A percentile compares a stretch with the other conserved stretches of the same genome.
These are phyloP conservation scores for Hydropsyche tenuis DNA, from an alignment of 1,140 invertebrate species.

Conservation along the genomic window DNA sequence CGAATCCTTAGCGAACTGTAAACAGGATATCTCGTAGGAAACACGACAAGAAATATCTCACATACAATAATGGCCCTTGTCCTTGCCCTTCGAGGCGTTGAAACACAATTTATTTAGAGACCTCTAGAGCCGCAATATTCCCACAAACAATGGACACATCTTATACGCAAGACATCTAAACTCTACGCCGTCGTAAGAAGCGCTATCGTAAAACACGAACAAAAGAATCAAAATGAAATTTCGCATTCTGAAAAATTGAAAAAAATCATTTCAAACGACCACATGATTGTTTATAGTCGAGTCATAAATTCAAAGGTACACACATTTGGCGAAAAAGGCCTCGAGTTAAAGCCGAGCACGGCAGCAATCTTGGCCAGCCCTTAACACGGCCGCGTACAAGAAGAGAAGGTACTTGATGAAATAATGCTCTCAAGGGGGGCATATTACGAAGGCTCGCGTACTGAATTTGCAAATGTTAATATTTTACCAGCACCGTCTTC, in stretches of 20 bases:
- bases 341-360: not conserved
- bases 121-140: not conserved
- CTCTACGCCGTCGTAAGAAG: no score
- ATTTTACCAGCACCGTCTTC: not conserved
- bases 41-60: conserved; percentile 20
- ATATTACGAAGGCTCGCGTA: conserved; percentile 18
- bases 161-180: no score
- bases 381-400: conserved; percentile 11
- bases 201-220: no score
- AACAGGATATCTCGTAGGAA: no score
- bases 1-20: no score
- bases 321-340: not conserved
- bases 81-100: conserved; percentile 33
- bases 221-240: no score
- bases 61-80: conserved; percentile 32
- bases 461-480: conserved; percentile 26
- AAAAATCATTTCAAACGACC: not conserved
- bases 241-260: no score
- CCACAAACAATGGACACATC: no score
- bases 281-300: conserved; percentile 15
- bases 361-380: conserved; percentile 8
- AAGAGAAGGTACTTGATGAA: conserved; percentile 25
- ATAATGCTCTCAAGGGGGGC: conserved; percentile 28
- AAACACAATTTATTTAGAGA: conserved; percentile 26
- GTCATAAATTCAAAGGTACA: conserved; percentile 8